Evolutionary conservation across 2,113 vertebrate species (phyloP).

Genomic region (Corythornis vintsioides): DNA sequence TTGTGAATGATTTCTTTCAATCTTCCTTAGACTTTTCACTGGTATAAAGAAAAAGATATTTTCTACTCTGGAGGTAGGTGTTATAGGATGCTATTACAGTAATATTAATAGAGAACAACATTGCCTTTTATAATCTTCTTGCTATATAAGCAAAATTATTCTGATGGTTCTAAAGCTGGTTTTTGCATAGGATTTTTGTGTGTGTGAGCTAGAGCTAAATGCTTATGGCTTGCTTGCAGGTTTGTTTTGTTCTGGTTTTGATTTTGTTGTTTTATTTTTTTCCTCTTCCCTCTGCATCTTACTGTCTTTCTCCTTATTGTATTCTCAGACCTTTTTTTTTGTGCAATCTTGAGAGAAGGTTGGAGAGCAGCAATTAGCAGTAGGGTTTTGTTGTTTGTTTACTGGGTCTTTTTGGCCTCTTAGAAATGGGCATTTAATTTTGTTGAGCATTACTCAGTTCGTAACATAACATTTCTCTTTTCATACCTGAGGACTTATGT

Average conservation of each 20-base stretch:
- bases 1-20: neutral
- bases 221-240: neutral
- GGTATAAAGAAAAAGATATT: neutral
- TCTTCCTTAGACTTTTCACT: neutral
- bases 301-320: neutral
- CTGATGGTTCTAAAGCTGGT: neutral
- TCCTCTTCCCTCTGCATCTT: neutral
- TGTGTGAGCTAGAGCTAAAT: neutral
- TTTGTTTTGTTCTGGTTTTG: neutral
- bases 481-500: neutral
- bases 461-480: neutral
- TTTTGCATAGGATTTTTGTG: neutral
- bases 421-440: neutral
- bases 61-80: neutral
- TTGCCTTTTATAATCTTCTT: neutral
- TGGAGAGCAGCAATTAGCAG: neutral
- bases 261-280: neutral
- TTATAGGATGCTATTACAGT: neutral
- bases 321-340: neutral
- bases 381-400: neutral
- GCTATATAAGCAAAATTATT: neutral
- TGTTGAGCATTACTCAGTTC: neutral
- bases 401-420: rapidly evolving
- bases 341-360: neutral
- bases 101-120: neutral